These are phyloP conservation scores for Pelobates fuscus DNA, from an alignment of 2,113 vertebrate genomes.

Conservation along the genomic window DNA sequence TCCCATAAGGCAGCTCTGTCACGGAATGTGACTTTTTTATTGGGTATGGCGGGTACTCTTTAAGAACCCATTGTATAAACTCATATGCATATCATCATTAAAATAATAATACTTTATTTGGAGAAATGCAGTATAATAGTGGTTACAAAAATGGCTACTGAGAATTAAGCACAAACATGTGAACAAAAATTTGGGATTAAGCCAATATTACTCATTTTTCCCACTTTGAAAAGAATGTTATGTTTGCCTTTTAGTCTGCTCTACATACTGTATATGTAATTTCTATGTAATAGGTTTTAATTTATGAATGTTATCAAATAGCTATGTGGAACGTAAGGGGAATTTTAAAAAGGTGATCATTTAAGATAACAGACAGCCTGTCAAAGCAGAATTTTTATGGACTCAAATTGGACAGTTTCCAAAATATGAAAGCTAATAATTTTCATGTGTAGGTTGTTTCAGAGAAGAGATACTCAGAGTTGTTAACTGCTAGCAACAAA, in stretches of 20 bases:
- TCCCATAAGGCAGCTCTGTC: too few relatives aligned
- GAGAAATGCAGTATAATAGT: too few relatives aligned
- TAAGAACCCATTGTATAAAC: too few relatives aligned
- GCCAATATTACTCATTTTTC: not conserved
- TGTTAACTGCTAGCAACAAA: too few relatives aligned
- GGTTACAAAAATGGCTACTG: too few relatives aligned
- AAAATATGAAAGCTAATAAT: too few relatives aligned
- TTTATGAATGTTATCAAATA: slow-evolving; percentile 17
- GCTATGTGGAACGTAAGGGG: not conserved
- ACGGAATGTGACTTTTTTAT: too few relatives aligned
- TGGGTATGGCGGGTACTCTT: too few relatives aligned
- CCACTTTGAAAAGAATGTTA: not conserved
- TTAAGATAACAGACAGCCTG: not conserved
- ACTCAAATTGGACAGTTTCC: not conserved
- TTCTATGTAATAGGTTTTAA: not conserved
- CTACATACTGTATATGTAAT: not conserved
- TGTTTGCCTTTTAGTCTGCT: not conserved
- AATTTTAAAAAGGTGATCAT: not conserved
- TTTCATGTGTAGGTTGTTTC: too few relatives aligned
- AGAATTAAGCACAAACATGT: not conserved
- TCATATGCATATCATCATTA: too few relatives aligned
- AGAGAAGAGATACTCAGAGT: too few relatives aligned
- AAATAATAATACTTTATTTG: too few relatives aligned
- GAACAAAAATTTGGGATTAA: not conserved
- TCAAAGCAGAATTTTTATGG: not conserved